Evolutionary conservation across 1,140 invertebrate genomes (phyloP), one percentile per base, ranked within the genome.

Genomic region (Bombus consobrinus): DNA sequence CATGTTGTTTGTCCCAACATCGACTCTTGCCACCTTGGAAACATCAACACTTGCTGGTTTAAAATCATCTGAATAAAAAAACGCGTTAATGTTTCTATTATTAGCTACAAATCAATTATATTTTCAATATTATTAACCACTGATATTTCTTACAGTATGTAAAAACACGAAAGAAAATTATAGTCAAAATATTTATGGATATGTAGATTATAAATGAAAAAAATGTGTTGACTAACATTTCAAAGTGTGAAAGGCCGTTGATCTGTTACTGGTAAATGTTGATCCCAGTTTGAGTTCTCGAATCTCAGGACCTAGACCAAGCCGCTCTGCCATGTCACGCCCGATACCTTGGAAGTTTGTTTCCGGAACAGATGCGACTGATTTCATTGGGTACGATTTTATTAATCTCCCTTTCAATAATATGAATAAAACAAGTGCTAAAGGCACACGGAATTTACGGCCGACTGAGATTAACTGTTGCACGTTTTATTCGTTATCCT

Each of bases 41-140:
- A 97, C 97, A 95, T 99, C 98, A 64, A 99, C 98, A 92, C 98
- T 99, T 4, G 98, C 98, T 92, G 99, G 98, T 94, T 99, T 99
- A 94, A 99, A 99, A 95, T 99, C 98, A 98, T 98, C 98, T 99
- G 15, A 1, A 66, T 34, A n/a, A 66, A 66, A 64, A n/a, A 32
- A 32, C 0, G 5, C 10, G 9, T 34, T 13, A 41, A 22, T 41
- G 15, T 37, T 34, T 75, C 10, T 6, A n/a, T n/a, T 62, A n/a
- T 13, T 62, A 9, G 3, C 12, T 18, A 47, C 10, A 12, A 64
- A 1, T 43, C 13, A 15, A 43, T 37, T n/a, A 76, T 15, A 25
- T 57, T 59, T 37, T 3, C 10, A 41, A 41, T 3, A 43, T 32
- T 53, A 37, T n/a, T 12, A 37, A 69, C 25, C 6, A 15, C 10